Evolutionary conservation across 2,113 vertebrate species (phyloP).

Genomic region (Coracopsis vasa): DNA sequence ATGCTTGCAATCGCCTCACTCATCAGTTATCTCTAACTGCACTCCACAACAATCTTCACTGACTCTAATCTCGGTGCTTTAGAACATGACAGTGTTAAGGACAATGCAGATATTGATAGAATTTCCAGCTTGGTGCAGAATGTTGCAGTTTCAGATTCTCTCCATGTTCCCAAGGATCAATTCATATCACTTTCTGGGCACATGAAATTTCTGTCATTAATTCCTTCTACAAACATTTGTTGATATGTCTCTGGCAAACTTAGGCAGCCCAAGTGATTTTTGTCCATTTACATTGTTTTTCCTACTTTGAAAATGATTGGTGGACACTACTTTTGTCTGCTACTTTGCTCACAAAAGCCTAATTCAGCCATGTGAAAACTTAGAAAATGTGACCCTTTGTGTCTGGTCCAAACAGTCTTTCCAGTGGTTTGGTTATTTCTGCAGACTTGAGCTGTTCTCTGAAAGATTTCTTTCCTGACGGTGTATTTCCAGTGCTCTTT

Average conservation of each 20-base stretch:
- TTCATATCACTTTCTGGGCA: not conserved
- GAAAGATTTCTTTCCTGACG: slow-evolving; percentile 30
- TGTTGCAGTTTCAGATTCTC: not conserved
- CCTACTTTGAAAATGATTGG: slow-evolving; percentile 17
- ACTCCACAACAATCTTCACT: not conserved
- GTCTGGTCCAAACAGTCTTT: slow-evolving; percentile 34
- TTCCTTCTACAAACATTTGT: slow-evolving; percentile 31
- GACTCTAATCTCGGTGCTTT: not conserved
- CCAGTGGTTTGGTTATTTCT: slow-evolving; percentile 47
- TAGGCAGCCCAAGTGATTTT: not conserved
- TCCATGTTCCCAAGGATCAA: not conserved
- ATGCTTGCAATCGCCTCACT: not conserved
- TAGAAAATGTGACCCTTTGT: slow-evolving; percentile 49
- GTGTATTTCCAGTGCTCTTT: slow-evolving; percentile 32
- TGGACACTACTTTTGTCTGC: slow-evolving; percentile 1
- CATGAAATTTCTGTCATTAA: not conserved
- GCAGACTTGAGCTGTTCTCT: slow-evolving; percentile 12
- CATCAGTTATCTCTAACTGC: not conserved
- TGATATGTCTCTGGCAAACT: slow-evolving; percentile 2
- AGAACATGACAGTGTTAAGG: not conserved
- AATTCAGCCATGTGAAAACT: not conserved
- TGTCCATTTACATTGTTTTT: slow-evolving; percentile 14
- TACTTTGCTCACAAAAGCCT: not conserved
- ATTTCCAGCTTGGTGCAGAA: not conserved
- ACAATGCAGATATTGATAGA: not conserved